Conservation (phyloP, 2,888 invertebrate genomes). For the Tridacna gigas region DNA sequence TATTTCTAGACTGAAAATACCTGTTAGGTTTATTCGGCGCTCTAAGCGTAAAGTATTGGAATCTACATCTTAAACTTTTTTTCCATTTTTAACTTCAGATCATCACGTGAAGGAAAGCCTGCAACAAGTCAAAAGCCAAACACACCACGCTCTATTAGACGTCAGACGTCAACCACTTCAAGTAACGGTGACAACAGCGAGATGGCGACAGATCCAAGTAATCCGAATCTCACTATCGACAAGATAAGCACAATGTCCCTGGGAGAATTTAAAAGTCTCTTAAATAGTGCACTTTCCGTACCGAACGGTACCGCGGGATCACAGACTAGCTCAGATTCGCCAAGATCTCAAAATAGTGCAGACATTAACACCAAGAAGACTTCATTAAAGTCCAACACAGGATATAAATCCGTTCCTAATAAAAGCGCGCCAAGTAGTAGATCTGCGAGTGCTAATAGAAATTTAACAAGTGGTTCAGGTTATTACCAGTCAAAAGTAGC, state of each 20-base stretch:
- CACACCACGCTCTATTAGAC: slow-evolving; percentile 42
- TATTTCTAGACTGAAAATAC: too few species aligned
- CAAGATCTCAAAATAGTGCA: slow-evolving; percentile 72
- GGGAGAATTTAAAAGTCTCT: slow-evolving; percentile 77
- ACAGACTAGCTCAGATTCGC: slow-evolving; percentile 68
- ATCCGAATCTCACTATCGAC: slow-evolving; percentile 69
- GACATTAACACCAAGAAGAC: slow-evolving; percentile 62
- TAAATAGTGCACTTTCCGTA: slow-evolving; percentile 73
- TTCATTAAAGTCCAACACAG: slow-evolving; percentile 27
- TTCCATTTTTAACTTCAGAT: slow-evolving; percentile 40
- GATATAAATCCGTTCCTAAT: slow-evolving; percentile 39
- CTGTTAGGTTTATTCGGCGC: too few species aligned
- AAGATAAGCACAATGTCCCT: slow-evolving; percentile 80
- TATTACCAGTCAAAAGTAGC: slow-evolving; percentile 15
- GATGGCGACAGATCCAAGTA: slow-evolving; percentile 51
- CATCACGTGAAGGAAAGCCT: slow-evolving; percentile 58
- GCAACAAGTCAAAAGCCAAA: background rate
- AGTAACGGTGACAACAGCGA: slow-evolving; percentile 51
- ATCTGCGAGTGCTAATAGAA: slow-evolving; percentile 42
- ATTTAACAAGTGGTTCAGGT: slow-evolving; percentile 10
- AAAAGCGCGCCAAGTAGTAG: slow-evolving; percentile 52
- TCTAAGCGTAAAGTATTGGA: too few species aligned
- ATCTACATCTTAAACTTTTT: background rate
- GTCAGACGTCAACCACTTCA: slow-evolving; percentile 62
- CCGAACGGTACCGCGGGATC: slow-evolving; percentile 67